Percentiles rank a stretch among this genome's conserved stretches.
Evolutionary conservation across 2,888 invertebrate species (phyloP).

Genomic region (Pristionchus entomophagus): DNA sequence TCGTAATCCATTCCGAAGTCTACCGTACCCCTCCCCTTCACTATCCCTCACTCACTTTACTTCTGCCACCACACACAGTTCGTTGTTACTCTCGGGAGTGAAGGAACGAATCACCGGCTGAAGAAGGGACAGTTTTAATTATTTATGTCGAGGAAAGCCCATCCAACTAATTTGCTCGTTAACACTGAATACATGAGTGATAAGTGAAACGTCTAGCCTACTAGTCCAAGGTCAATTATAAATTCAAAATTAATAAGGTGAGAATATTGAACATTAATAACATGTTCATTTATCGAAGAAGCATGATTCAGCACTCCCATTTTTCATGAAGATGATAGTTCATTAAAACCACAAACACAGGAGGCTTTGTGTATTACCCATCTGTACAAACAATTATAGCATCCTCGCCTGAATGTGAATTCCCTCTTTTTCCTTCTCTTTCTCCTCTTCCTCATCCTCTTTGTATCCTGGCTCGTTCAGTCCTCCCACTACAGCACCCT

Average conservation of each 20-base stretch:
- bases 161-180: neutral
- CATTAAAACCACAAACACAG: no score
- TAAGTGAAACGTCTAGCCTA: neutral
- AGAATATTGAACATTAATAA: neutral
- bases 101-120: neutral
- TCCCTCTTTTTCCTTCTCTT: no score
- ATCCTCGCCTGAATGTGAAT: no score
- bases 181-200: neutral
- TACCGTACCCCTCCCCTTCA: neutral
- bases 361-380: no score
- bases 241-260: neutral
- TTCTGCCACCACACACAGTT: conserved; percentile 42
- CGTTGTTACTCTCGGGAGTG: conserved; percentile 3
- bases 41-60: conserved; percentile 1
- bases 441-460: conserved; percentile 1
- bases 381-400: no score
- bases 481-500: conserved; percentile 7
- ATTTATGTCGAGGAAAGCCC: neutral
- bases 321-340: no score
- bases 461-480: conserved; percentile 28
- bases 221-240: neutral
- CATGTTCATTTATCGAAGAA: no score
- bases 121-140: neutral
- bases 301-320: no score
- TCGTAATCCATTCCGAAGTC: neutral